phyloP scores from a whole-genome alignment of 1,140 invertebrate genomes.

The Trichonephila clavata region DNA sequence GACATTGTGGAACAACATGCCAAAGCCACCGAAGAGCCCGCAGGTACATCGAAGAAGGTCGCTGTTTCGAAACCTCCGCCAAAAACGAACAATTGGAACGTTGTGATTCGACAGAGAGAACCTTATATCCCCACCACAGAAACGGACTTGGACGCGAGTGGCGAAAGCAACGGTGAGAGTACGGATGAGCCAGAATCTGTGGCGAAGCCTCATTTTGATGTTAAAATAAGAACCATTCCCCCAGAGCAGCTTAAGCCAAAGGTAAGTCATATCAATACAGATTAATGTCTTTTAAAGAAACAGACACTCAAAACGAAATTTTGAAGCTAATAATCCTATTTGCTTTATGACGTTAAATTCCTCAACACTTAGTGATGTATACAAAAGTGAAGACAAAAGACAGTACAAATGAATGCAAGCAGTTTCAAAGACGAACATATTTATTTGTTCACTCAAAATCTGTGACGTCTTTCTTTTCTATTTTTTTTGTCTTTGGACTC shows the following conservation, averaged over 20 bases:
- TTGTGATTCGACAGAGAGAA: constrained; percentile 55
- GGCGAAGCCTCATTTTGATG: constrained; percentile 39
- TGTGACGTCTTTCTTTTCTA: too few relatives aligned
- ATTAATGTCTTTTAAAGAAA: too few relatives aligned
- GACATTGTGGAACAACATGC: constrained; percentile 50
- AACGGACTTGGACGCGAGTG: not conserved
- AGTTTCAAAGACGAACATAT: too few relatives aligned
- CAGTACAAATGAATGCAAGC: too few relatives aligned
- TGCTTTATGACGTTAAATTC: too few relatives aligned
- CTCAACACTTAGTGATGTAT: too few relatives aligned
- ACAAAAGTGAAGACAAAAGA: too few relatives aligned
- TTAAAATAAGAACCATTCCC: constrained; percentile 62
- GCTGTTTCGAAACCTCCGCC: not conserved
- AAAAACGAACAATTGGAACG: constrained; percentile 53
- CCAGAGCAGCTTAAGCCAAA: constrained; percentile 46
- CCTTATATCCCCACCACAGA: not conserved
- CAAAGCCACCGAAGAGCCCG: not conserved
- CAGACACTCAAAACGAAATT: too few relatives aligned
- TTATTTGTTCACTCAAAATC: too few relatives aligned
- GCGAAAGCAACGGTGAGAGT: not conserved
- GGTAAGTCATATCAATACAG: not conserved
- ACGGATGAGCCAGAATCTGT: not conserved
- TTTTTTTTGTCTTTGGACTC: too few relatives aligned
- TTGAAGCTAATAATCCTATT: too few relatives aligned
- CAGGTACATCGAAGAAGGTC: not conserved